phyloP scores from a whole-genome alignment of 2,113 vertebrate genomes.

The Trogon melanurus region DNA sequence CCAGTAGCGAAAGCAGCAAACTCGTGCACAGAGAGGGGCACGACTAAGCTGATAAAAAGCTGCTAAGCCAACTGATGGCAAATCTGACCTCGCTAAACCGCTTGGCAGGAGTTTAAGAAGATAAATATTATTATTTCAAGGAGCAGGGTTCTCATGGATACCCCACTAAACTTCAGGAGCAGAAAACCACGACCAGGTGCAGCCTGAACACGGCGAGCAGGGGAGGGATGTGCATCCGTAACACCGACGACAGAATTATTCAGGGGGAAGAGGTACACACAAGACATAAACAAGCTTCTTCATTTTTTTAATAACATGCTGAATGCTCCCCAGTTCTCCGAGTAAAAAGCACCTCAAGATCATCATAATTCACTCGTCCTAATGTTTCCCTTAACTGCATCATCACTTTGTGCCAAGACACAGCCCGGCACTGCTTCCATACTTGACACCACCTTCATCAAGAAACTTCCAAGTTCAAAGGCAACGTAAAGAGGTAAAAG shows the following conservation, averaged over 20 bases:
- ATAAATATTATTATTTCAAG: neutral
- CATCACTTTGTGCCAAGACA: neutral
- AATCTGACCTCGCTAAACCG: neutral
- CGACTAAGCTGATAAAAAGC: neutral
- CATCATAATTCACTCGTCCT: neutral
- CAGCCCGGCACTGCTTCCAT: neutral
- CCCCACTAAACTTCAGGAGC: neutral
- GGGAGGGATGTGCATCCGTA: neutral
- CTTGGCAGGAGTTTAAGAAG: neutral
- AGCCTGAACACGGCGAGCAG: neutral
- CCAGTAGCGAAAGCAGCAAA: neutral
- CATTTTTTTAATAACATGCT: neutral
- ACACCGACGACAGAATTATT: neutral
- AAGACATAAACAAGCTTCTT: neutral
- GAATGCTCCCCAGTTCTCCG: neutral
- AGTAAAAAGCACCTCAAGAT: neutral
- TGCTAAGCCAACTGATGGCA: neutral
- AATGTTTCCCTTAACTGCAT: neutral
- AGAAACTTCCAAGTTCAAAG: neutral
- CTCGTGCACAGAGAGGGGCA: rapidly evolving
- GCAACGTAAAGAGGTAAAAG: neutral
- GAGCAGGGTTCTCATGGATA: neutral
- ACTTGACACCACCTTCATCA: neutral
- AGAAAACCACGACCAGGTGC: rapidly evolving
- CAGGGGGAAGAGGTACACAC: neutral